Evolutionary conservation across 2,888 invertebrate species (phyloP), one percentile per base, ranked within the genome.

Genomic region (Zonitis immaculata): DNA sequence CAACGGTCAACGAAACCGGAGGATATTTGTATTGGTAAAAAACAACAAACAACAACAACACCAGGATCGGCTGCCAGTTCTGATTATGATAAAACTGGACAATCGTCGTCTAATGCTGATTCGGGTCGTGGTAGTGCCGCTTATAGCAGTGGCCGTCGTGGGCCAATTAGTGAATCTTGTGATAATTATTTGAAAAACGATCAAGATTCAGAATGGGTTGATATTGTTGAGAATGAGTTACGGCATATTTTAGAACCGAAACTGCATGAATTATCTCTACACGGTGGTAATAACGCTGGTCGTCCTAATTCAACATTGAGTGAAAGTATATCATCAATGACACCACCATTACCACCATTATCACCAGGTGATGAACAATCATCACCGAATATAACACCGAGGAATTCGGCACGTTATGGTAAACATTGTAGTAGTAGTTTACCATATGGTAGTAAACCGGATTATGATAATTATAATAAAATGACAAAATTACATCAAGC

Each of bases 81-180:
- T 69, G 89, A 89, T 75, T 88, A 88, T 67, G 88, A 88, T 70
- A 88, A 88, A 72, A 81, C 86, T 5, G 86, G 87, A 3, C 86
- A 86, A 60, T 86, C 86, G 9, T 80, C 79, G 1, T 88, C 87
- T 0, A 88, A 88, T 69, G 87, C 87, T 18, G 89, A 89, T 73
- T 89, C 88, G 0, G 89, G 89, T 14, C 78, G 89, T 60, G 89
- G 89, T n/a, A 88, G 88, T 69, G 88, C 88, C 6, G 87, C 88
- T 42, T 88, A 88, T 73, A 88, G 88, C 32, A 88, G 88, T 66
- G 88, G 87, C 2, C 76, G 87, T 57, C 76, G 85, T 26, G 56
- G 20, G 1, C 20, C 22, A 82, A 83, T 63, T 80, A 82, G 80
- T 1, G 84, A 84, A 63, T 80, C 69, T 25, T 76, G 82, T 0